phyloP scores from a whole-genome alignment of 2,888 invertebrate genomes.

The Chymomyza caudatula region DNA sequence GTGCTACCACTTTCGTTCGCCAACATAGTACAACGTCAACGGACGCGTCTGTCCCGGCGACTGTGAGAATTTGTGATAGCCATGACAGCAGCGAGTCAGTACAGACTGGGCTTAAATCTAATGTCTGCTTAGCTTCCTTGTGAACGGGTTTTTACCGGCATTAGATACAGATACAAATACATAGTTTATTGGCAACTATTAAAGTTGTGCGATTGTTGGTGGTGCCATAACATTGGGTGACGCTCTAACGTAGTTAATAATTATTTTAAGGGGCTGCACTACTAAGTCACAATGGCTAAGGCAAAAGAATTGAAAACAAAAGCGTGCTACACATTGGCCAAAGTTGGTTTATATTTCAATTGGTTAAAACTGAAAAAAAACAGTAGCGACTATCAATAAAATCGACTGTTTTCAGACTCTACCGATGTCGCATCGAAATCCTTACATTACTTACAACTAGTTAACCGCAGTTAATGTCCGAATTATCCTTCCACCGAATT shows the following conservation, averaged over 20 bases:
- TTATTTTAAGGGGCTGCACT: neutral
- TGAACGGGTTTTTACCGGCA: slow-evolving; percentile 60
- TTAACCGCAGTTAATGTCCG: no score
- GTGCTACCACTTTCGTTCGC: slow-evolving; percentile 62
- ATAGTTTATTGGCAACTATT: slow-evolving; percentile 66
- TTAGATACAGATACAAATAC: slow-evolving; percentile 57
- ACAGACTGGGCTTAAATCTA: no score
- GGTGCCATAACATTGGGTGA: neutral
- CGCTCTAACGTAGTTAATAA: neutral
- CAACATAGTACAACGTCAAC: slow-evolving; percentile 34
- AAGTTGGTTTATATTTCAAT: no score
- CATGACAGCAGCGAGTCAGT: slow-evolving; percentile 4
- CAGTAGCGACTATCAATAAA: no score
- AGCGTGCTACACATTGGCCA: no score
- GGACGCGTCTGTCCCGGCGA: slow-evolving; percentile 32
- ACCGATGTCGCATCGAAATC: no score
- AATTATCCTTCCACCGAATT: no score
- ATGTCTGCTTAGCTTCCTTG: slow-evolving; percentile 65
- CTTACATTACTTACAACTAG: no score
- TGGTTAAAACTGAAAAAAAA: no score
- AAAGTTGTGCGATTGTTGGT: slow-evolving; percentile 48
- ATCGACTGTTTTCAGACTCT: no score
- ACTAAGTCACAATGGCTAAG: no score
- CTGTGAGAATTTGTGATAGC: slow-evolving; percentile 55
- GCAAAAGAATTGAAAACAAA: no score